Base-by-base conservation (phyloP, 1,140 invertebrate genomes). In the Hylaeus anthracinus region DNA sequence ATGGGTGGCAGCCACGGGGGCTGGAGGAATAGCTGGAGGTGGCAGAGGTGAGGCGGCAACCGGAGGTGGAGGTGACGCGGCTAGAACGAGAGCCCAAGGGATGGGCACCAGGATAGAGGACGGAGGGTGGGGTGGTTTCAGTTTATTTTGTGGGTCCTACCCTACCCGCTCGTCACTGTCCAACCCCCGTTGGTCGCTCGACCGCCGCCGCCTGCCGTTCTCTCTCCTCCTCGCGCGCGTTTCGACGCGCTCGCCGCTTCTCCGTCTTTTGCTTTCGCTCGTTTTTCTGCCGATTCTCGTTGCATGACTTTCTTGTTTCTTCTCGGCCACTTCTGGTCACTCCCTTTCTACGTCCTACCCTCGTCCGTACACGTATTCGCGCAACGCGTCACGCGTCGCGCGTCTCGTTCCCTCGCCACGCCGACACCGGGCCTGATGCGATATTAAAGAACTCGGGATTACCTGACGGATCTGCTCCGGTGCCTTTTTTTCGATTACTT, bases 101-200 rank as follows among this genome's bases (percentile, higher is more conserved):
- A 84, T 81, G 85, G 80, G 73, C 69, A 12, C 26, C 26, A 26
- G 26, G 26, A 26, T 26, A 26, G 26, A 26, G 26, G 26, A 26
- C 26, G 67, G 53, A 72, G 60, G 66, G 69, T 65, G 71, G 83
- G 86, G 80, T 87, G 88, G 91, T 91, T 92, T 91, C 90, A 91
- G 91, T 92, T 92, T 92, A 92, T 92, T 92, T 92, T 91, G 91
- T 89, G 90, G 86, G 90, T 91, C 92, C 91, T 90, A 91, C 87
- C 26, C 88, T 88, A 89, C 83, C 86, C 85, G 88, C 90, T 92
- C 90, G 90, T 92, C 90, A 92, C 90, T 92, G 91, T 92, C 90
- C 90, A 87, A 88, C 88, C 85, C 87, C 87, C 26, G 86, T 88
- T 88, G 83, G 83, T 88, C 83, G 74, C 75, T 77, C 83, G 70